These are phyloP conservation scores for Mylabris sibirica DNA, from an alignment of 2,888 invertebrate species.

Conservation along the genomic window DNA sequence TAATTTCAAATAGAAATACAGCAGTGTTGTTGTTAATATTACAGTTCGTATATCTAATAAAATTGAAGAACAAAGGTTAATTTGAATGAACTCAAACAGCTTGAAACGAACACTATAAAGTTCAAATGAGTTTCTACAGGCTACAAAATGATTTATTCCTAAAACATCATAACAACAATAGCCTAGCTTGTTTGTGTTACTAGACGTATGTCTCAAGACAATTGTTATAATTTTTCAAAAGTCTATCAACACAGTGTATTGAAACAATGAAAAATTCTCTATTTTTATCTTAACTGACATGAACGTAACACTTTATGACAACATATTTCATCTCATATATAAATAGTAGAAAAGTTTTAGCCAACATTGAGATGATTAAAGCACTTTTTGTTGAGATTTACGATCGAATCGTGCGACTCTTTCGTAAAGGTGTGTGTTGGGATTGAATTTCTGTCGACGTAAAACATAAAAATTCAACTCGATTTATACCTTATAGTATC, in stretches of 20 bases:
- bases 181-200: not conserved
- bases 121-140: not conserved
- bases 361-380: conserved; percentile 31
- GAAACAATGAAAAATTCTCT: not conserved
- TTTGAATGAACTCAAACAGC: conserved; percentile 1
- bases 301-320: conserved; percentile 1
- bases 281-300: not conserved
- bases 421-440: conserved; percentile 24
- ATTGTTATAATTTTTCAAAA: not conserved
- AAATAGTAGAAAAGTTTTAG: conserved; percentile 25
- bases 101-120: conserved; percentile 11
- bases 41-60: not conserved
- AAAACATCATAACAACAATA: not conserved
- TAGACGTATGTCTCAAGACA: not conserved
- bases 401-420: conserved; percentile 19
- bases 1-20: not conserved
- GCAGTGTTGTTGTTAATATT: conserved; percentile 11
- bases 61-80: conserved; percentile 12
- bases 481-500: conserved; percentile 21
- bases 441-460: conserved; percentile 38
- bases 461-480: conserved; percentile 35
- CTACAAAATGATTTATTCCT: not conserved
- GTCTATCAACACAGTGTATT: not conserved
- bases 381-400: conserved; percentile 28
- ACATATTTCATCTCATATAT: conserved; percentile 26